These are phyloP conservation scores for Megaceryle torquata DNA, from an alignment of 2,113 vertebrate genomes.

Conservation along the genomic window DNA sequence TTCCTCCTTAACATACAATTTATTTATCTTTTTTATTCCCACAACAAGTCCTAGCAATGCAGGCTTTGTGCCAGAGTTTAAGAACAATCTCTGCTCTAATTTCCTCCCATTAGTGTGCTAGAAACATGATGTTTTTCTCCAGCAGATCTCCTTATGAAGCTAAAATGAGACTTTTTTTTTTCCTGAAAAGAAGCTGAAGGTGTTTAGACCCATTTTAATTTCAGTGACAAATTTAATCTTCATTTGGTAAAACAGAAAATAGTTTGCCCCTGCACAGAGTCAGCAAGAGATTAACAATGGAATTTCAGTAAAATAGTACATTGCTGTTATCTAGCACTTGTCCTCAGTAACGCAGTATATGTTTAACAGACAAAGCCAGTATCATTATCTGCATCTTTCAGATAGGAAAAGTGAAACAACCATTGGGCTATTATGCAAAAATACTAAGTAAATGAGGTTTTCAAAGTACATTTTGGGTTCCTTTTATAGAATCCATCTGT, in stretches of 20 bases:
- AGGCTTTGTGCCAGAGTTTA: conserved; percentile 3
- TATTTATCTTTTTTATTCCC: neutral
- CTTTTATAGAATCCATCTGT: neutral
- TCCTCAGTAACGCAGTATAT: neutral
- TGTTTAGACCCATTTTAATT: neutral
- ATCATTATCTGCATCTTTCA: neutral
- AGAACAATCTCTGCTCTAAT: neutral
- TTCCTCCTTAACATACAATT: neutral
- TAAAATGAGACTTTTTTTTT: neutral
- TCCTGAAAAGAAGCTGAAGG: neutral
- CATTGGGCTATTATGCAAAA: neutral
- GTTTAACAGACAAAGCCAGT: neutral
- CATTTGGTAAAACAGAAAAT: neutral
- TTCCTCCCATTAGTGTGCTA: conserved; percentile 2
- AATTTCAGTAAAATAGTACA: neutral
- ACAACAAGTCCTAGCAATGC: neutral
- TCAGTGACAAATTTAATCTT: neutral
- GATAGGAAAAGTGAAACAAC: neutral
- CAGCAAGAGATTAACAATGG: neutral
- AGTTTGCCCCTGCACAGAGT: neutral
- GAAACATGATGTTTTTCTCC: neutral
- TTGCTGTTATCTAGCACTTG: neutral
- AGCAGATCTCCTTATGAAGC: neutral
- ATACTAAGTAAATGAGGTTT: neutral
- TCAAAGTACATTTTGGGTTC: neutral